These are phyloP conservation scores for Drosophila cognata DNA, from an alignment of 2,888 invertebrate species.

Conservation along the genomic window DNA sequence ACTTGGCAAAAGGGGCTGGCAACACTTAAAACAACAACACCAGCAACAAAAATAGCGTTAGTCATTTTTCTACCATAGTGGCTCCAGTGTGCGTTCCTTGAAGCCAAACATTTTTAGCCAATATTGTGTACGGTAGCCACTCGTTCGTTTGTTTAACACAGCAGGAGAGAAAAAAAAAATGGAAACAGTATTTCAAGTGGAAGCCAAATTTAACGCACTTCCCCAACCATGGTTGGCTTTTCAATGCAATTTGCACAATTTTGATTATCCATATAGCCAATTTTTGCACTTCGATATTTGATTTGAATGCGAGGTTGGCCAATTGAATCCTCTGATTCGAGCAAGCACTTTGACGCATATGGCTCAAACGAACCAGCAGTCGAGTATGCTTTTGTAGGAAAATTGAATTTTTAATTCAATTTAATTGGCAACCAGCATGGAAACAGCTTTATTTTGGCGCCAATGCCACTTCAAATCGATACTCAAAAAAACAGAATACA, in stretches of 20 bases:
- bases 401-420: slow-evolving; percentile 81
- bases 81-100: slow-evolving; percentile 28
- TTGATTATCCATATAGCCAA: slow-evolving; percentile 61
- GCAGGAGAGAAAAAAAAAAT: slow-evolving; percentile 10
- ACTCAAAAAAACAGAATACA: slow-evolving; percentile 3
- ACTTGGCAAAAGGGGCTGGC: slow-evolving; percentile 53
- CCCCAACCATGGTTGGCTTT: not conserved
- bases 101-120: slow-evolving; percentile 33
- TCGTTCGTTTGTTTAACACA: slow-evolving; percentile 34
- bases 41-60: slow-evolving; percentile 27
- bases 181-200: slow-evolving; percentile 15
- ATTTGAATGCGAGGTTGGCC: slow-evolving; percentile 44
- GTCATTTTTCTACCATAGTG: slow-evolving; percentile 55
- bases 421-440: slow-evolving; percentile 66
- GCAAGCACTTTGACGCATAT: slow-evolving; percentile 63
- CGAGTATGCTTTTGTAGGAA: slow-evolving; percentile 55
- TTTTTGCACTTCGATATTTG: slow-evolving; percentile 58
- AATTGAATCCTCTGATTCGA: slow-evolving; percentile 40
- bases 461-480: slow-evolving; percentile 37
- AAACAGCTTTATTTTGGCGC: slow-evolving; percentile 45
- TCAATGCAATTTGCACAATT: slow-evolving; percentile 61
- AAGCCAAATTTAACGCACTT: slow-evolving; percentile 15
- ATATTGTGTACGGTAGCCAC: slow-evolving; percentile 14
- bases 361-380: slow-evolving; percentile 48
- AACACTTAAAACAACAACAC: slow-evolving; percentile 18